These are phyloP conservation scores for Coryphaenoides rupestris DNA, from an alignment of 2,113 vertebrate genomes.

Conservation along the genomic window DNA sequence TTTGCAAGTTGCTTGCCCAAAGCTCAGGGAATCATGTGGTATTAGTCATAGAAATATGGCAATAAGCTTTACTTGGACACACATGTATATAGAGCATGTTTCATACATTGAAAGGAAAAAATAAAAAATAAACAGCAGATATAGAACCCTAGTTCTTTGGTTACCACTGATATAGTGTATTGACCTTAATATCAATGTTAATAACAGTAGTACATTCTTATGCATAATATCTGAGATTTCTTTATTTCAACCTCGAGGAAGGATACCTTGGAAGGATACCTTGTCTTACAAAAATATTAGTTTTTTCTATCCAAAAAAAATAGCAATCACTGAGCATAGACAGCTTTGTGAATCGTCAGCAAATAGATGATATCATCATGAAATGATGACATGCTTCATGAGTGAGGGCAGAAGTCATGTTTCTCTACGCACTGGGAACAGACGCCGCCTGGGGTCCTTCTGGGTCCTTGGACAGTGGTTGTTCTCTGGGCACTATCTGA, in stretches of 20 bases:
- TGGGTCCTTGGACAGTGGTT: constrained; percentile 13
- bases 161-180: constrained; percentile 84
- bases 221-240: constrained; percentile 74
- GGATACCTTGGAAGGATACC: constrained; percentile 29
- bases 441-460: constrained; percentile 27
- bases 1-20: constrained; percentile 43
- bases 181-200: constrained; percentile 68
- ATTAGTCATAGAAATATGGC: constrained; percentile 70
- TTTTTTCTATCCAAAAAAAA: constrained; percentile 58
- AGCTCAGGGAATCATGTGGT: constrained; percentile 52
- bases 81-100: constrained; percentile 33
- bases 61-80: constrained; percentile 69
- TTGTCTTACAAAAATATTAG: constrained; percentile 60
- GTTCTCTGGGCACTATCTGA: constrained; percentile 63
- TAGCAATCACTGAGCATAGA: constrained; percentile 60
- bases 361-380: constrained; percentile 42
- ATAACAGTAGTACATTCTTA: constrained; percentile 81
- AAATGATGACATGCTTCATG: constrained; percentile 46
- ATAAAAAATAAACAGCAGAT: constrained; percentile 74
- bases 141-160: constrained; percentile 89
- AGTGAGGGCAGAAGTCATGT: too few species aligned
- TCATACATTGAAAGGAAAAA: constrained; percentile 65
- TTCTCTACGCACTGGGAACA: constrained; percentile 9
- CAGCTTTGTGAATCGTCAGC: constrained; percentile 49
- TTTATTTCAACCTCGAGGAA: constrained; percentile 43